Conservation (phyloP, 2,888 invertebrate species). For the Sminthurides aquaticus region DNA sequence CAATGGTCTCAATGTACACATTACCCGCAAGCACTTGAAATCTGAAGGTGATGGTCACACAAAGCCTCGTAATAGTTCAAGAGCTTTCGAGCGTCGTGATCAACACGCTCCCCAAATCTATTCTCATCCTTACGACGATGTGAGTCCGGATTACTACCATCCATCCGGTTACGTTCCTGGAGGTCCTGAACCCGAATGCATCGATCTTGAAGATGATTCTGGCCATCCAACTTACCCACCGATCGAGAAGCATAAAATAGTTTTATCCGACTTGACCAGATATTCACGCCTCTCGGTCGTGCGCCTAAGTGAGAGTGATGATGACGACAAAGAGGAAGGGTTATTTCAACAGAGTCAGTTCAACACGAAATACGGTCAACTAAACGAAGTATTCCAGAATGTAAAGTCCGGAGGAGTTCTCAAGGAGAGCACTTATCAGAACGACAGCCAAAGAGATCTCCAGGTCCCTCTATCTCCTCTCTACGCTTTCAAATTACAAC, state of each 20-base stretch:
- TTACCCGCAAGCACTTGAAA: slow-evolving; percentile 13
- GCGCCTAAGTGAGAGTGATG: slow-evolving; percentile 12
- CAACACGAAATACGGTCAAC: background rate
- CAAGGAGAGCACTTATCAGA: background rate
- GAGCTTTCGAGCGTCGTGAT: background rate
- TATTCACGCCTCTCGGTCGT: background rate
- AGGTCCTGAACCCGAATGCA: background rate
- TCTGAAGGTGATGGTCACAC: too few relatives aligned
- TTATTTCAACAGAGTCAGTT: background rate
- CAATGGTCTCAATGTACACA: slow-evolving; percentile 14
- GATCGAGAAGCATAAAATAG: background rate
- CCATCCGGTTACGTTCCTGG: background rate
- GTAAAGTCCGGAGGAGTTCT: background rate
- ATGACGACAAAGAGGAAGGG: slow-evolving; percentile 10
- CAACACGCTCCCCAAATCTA: background rate
- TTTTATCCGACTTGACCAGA: background rate
- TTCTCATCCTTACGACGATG: background rate
- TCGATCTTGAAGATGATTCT: background rate
- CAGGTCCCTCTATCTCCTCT: too few relatives aligned
- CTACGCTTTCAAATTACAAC: background rate
- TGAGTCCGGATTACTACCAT: background rate
- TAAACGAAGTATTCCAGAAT: background rate
- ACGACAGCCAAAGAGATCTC: too few relatives aligned
- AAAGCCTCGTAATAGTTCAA: background rate
- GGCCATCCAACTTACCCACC: background rate